phyloP scores from a whole-genome alignment of 23 tunicate genomes.

The Ciona savignyi region DNA sequence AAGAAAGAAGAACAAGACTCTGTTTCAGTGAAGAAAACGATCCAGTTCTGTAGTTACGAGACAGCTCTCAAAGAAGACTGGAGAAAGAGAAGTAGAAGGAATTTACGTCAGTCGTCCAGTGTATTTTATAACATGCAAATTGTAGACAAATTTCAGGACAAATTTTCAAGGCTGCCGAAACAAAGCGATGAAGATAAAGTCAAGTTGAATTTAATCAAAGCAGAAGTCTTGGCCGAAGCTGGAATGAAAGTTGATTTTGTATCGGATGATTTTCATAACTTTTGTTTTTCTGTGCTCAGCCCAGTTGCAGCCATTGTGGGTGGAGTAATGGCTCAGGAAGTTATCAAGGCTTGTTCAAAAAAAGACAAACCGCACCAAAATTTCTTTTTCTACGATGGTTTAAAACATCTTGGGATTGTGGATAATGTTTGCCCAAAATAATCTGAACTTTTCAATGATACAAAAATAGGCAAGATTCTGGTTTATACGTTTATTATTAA shows the following conservation, averaged over 20 bases:
- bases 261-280: conserved; percentile 33
- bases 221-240: conserved; percentile 15
- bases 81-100: conserved; percentile 46
- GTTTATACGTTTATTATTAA: too few species aligned
- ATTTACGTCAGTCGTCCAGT: conserved; percentile 48
- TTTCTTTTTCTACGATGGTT: conserved; percentile 80
- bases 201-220: conserved; percentile 9
- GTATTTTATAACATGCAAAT: conserved; percentile 52
- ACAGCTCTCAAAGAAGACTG: conserved; percentile 65
- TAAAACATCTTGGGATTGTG: conserved; percentile 47
- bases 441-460: too few species aligned
- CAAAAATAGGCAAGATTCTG: too few species aligned
- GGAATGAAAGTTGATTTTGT: conserved; percentile 44
- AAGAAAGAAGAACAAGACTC: conserved; percentile 39
- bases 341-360: conserved; percentile 75
- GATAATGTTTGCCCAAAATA: conserved; percentile 42
- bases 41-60: conserved; percentile 49
- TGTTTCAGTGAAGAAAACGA: conserved; percentile 29
- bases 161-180: conserved; percentile 19
- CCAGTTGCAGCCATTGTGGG: conserved; percentile 90
- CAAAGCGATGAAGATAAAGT: conserved; percentile 20
- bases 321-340: conserved; percentile 86
- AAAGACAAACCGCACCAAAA: conserved; percentile 70
- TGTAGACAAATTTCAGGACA: conserved; percentile 33
- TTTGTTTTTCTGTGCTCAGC: conserved; percentile 41